Percentiles rank a stretch among this genome's conserved stretches.
Conservation (phyloP, 2,888 invertebrate species). For the Sarcophaga caerulescens region DNA sequence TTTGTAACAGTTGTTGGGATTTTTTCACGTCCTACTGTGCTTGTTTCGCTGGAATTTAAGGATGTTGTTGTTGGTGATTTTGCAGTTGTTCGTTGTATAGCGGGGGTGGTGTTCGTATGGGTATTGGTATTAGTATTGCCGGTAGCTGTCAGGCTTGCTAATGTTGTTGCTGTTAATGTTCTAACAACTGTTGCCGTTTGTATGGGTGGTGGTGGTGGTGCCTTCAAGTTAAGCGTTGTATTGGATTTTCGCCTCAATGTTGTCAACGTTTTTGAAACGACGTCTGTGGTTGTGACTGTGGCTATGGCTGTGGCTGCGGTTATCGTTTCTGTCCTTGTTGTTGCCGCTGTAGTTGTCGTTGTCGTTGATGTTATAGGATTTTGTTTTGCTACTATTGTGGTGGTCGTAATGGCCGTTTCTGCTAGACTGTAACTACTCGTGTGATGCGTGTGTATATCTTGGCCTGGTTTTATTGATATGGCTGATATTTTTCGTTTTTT, state of each 20-base stretch:
- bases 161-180: conserved; percentile 51
- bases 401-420: conserved; percentile 67
- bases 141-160: conserved; percentile 49
- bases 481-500: conserved; percentile 79
- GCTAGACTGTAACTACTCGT: conserved; percentile 42
- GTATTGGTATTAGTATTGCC: conserved; percentile 39
- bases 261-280: conserved; percentile 54
- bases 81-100: conserved; percentile 2
- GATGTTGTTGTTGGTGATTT: conserved; percentile 47
- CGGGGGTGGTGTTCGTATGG: conserved; percentile 7
- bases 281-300: conserved; percentile 32
- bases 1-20: conserved; percentile 58
- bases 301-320: background rate
- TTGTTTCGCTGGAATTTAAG: conserved; percentile 33
- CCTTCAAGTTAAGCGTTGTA: background rate
- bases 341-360: conserved; percentile 40
- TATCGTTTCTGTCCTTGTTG: conserved; percentile 42
- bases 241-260: background rate
- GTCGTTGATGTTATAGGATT: background rate
- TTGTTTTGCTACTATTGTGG: conserved; percentile 24
- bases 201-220: conserved; percentile 12
- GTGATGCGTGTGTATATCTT: conserved; percentile 32
- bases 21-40: conserved; percentile 36
- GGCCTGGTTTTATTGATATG: conserved; percentile 68
- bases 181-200: conserved; percentile 62